phyloP scores from a whole-genome alignment of 2,888 invertebrate species.

The Tenthredo scrophulariae region DNA sequence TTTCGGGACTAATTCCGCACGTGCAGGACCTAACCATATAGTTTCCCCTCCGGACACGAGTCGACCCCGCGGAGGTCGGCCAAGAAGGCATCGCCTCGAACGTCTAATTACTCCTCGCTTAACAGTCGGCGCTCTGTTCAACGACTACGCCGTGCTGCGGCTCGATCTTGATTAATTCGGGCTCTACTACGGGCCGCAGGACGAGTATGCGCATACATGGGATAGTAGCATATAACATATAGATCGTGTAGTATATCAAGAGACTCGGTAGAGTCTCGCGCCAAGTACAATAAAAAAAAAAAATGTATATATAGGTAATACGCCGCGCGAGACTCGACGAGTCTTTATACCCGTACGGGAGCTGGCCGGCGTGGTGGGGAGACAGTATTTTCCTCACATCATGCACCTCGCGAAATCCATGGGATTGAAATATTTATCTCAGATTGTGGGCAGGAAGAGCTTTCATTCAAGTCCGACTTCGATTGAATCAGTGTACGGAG shows the following conservation, averaged over 20 bases:
- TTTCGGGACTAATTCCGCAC: neutral
- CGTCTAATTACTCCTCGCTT: constrained; percentile 45
- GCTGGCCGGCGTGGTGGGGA: no score
- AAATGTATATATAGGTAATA: no score
- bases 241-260: neutral
- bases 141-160: constrained; percentile 27
- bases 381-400: no score
- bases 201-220: constrained; percentile 23
- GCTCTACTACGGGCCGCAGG: neutral
- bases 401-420: no score
- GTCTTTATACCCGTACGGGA: no score
- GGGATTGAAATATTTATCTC: no score
- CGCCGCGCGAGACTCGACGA: no score
- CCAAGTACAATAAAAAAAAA: no score
- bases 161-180: constrained; percentile 48
- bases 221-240: neutral
- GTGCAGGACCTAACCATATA: neutral
- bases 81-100: constrained; percentile 3
- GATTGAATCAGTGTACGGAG: no score
- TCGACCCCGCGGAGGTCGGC: constrained; percentile 16
- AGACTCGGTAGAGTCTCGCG: no score
- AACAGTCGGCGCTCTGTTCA: constrained; percentile 49
- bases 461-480: no score
- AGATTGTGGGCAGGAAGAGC: no score
- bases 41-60: constrained; percentile 7